These are phyloP conservation scores for Amitus sp. DNA, from an alignment of 2,888 invertebrate species.

Conservation along the genomic window DNA sequence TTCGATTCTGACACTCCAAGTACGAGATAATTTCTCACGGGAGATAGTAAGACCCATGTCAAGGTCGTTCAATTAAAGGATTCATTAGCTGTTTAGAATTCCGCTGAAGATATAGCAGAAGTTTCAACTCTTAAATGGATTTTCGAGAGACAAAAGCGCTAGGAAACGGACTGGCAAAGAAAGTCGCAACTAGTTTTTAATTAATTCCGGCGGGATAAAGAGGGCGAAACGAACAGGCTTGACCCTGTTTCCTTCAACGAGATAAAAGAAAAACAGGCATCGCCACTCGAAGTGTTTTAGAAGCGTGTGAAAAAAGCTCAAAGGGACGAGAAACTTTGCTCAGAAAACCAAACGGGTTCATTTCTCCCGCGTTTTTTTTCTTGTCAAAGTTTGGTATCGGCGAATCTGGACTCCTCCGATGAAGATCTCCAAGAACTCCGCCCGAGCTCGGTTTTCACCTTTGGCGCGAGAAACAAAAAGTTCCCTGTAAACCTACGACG, in stretches of 20 bases:
- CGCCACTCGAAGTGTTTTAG: slow-evolving; percentile 7
- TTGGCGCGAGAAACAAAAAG: slow-evolving; percentile 5
- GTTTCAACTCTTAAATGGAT: background rate
- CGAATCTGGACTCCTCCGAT: slow-evolving; percentile 31
- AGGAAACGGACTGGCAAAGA: background rate
- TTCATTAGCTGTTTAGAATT: background rate
- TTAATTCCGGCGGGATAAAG: background rate
- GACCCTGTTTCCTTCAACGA: slow-evolving; percentile 1
- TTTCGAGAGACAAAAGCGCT: background rate
- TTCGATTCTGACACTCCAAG: background rate
- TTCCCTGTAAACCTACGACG: background rate
- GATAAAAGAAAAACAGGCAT: slow-evolving; percentile 7
- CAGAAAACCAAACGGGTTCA: slow-evolving; percentile 2
- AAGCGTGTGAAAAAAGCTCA: slow-evolving; percentile 5
- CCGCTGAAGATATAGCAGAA: background rate
- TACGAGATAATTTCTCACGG: background rate
- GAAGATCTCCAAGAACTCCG: slow-evolving; percentile 33
- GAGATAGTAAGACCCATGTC: background rate
- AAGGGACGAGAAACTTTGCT: slow-evolving; percentile 6
- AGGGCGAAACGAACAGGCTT: background rate
- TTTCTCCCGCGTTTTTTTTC: slow-evolving; percentile 17
- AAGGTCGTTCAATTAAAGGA: background rate
- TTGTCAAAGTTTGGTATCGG: slow-evolving; percentile 33
- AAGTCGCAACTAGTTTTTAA: background rate
- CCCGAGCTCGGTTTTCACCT: slow-evolving; percentile 24